These are phyloP conservation scores for Perognathus longimembris DNA, from an alignment of 2,113 vertebrate genomes.

Conservation along the genomic window DNA sequence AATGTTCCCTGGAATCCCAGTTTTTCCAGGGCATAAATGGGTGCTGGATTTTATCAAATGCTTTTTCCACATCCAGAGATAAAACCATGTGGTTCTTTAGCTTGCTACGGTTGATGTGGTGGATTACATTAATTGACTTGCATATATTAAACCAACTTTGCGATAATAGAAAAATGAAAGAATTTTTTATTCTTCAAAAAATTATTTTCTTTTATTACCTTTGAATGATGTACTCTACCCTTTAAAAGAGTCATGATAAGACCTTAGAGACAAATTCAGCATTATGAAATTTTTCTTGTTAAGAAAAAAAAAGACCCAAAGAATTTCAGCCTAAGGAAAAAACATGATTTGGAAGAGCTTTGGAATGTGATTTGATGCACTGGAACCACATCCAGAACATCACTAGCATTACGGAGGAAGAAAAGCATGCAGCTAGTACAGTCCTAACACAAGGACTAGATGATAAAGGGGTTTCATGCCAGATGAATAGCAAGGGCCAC, in stretches of 20 bases:
- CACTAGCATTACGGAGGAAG: constrained; percentile 49
- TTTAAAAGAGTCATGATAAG: background rate
- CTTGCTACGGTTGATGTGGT: no score
- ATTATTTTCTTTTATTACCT: background rate
- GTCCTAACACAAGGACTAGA: background rate
- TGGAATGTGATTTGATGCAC: constrained; percentile 19
- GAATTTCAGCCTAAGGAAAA: constrained; percentile 27
- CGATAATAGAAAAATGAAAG: background rate
- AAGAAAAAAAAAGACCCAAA: background rate
- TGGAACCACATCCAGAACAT: constrained; percentile 14
- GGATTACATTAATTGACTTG: no score
- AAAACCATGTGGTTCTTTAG: no score
- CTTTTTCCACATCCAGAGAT: no score
- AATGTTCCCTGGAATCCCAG: no score
- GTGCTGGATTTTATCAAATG: no score
- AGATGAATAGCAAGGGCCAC: constrained; percentile 57
- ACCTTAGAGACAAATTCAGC: background rate
- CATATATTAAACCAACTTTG: no score
- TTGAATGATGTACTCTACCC: background rate
- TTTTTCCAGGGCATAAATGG: no score
- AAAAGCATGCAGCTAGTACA: background rate
- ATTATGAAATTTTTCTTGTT: constrained; percentile 30
- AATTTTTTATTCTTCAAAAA: background rate
- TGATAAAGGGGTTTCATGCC: background rate
- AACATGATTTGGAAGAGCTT: background rate